Evolutionary conservation across 2,113 vertebrate species (phyloP), one percentile per base, ranked within the genome.

Genomic region (Charadrius vociferus): DNA sequence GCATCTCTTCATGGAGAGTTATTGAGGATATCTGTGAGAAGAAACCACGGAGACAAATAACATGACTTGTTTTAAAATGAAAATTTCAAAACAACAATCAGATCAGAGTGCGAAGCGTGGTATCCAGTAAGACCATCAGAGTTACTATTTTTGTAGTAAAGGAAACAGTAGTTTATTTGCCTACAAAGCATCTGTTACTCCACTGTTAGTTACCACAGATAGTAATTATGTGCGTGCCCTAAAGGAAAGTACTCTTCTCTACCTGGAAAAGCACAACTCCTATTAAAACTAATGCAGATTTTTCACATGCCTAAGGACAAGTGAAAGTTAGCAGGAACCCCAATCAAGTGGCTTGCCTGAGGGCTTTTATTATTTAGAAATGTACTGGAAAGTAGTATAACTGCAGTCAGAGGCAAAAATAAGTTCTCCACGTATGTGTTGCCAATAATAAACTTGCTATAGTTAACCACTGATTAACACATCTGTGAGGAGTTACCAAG

Each of bases 281-380:
- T 16, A 66, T 75, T 22, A 86, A 95, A 96, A 94, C 70, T 83
- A 83, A 89, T 81, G 52, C 26, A 80, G 63, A 90, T 73, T 91
- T 96, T 94, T 92, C 75, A 86, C 50, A 26, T 66, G 56, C 15
- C 37, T 41, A 86, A 72, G 53, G 66, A 79, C 66, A 93, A 72
- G 71, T 91, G 86, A 83, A 93, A 88, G 41, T 65, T 79, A 88
- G 37, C 16, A 88, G 61, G 37, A 81, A 88, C 34, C 20, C n/a
- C 93, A 92, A 93, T 86, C 58, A 91, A 77, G 23, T 81, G 29
- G 12, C 72, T 88, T 94, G 65, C 70, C 68, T 74, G 58, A 93
- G 87, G 81, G 43, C 7, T 93, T 77, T 91, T 95, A 73, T 94
- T 87, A 39, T 39, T 91, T 91, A 56, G 22, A 77, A 94, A 88